Conservation (phyloP, 2,797 vertebrate genomes). For the Epinephelus malabaricus region DNA sequence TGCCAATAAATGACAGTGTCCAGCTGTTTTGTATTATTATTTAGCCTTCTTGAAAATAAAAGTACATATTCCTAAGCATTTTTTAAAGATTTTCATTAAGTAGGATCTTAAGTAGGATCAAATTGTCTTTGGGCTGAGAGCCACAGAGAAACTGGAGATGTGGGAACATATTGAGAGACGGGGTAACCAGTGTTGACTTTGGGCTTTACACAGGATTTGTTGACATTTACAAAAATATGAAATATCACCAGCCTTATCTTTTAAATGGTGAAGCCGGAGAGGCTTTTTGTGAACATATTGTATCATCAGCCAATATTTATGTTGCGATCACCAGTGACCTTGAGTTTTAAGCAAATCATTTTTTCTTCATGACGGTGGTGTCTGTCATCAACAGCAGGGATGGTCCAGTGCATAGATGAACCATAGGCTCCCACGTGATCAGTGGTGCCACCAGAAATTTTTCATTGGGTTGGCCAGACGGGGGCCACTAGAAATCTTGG, state of each 20-base stretch:
- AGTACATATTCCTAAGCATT: background rate
- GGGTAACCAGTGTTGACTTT: background rate
- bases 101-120: background rate
- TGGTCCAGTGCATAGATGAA: background rate
- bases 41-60: too few relatives aligned
- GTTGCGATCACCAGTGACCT: background rate
- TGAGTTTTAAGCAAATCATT: too few relatives aligned
- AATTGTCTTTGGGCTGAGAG: background rate
- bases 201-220: background rate
- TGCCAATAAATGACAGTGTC: background rate
- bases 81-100: background rate
- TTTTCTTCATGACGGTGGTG: too few relatives aligned
- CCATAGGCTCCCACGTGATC: background rate
- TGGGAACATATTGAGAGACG: background rate
- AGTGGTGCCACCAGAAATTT: too few relatives aligned
- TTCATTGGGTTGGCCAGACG: too few relatives aligned
- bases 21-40: constrained; percentile 1
- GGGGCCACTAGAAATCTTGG: too few relatives aligned
- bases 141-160: background rate
- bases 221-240: background rate
- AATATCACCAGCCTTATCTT: background rate
- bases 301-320: background rate
- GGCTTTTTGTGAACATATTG: background rate
- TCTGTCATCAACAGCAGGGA: background rate
- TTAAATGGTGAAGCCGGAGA: background rate